These are phyloP conservation scores for Microcebus griseorufus DNA, from an alignment of 2,113 vertebrate genomes.

Conservation along the genomic window DNA sequence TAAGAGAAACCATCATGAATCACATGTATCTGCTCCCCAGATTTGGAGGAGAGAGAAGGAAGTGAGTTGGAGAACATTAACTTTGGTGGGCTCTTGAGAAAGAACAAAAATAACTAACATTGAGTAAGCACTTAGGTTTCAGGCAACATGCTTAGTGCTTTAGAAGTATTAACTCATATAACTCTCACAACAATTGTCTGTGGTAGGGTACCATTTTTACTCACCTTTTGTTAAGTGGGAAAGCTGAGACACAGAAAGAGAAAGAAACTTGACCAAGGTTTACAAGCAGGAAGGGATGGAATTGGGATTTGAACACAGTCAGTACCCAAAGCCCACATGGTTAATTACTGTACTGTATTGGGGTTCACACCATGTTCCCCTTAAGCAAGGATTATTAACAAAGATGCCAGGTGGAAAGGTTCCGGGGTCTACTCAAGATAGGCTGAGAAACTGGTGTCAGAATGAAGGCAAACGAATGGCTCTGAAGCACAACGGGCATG, in stretches of 20 bases:
- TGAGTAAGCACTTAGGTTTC: not conserved
- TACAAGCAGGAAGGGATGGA: not conserved
- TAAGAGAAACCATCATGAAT: not conserved
- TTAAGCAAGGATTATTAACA: not conserved
- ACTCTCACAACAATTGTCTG: not conserved
- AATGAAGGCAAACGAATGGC: not conserved
- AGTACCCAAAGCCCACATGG: not conserved
- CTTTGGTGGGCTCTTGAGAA: not conserved
- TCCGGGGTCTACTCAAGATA: not conserved
- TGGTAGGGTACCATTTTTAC: not conserved
- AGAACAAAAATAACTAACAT: not conserved
- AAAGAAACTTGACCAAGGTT: not conserved
- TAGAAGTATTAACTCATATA: not conserved
- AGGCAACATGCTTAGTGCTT: not conserved
- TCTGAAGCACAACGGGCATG: not conserved
- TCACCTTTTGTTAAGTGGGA: not conserved
- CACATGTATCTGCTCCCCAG: not conserved
- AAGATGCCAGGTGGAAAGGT: not conserved
- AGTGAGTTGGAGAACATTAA: not conserved
- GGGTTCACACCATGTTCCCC: not conserved
- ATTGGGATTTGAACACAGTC: not conserved
- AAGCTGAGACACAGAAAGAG: not conserved
- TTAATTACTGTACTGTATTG: not conserved
- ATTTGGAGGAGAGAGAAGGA: not conserved
- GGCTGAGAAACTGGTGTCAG: not conserved